A percentile compares a stretch with the other conserved stretches of the same genome.
phyloP scores from a whole-genome alignment of 2,113 vertebrate genomes.

The Gopherus evgoodei region DNA sequence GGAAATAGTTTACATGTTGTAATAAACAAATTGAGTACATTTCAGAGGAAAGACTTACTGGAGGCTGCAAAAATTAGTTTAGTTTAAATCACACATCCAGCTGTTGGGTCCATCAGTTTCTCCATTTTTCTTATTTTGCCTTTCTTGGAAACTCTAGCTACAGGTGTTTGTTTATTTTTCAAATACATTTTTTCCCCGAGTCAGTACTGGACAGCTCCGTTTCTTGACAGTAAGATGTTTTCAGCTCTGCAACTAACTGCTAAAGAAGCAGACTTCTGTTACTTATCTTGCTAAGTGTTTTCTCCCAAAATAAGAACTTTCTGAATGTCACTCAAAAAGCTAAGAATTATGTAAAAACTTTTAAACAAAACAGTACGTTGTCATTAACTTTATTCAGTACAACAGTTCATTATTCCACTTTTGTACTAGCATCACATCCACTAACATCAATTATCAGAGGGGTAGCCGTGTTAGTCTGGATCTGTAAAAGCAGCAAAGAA shows the following conservation, averaged over 20 bases:
- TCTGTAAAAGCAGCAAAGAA: too few relatives aligned
- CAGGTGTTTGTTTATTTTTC: not conserved
- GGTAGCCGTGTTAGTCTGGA: too few relatives aligned
- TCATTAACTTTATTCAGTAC: not conserved
- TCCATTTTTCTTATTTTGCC: not conserved
- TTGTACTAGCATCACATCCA: accelerated
- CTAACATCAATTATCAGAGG: not conserved
- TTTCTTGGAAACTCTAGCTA: not conserved
- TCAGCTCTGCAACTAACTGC: too few relatives aligned
- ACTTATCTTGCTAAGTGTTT: not conserved
- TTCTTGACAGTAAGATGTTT: not conserved
- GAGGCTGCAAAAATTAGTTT: not conserved
- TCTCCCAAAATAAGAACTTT: not conserved
- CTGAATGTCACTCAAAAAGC: not conserved
- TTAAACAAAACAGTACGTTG: accelerated
- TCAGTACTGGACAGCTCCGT: constrained; percentile 77
- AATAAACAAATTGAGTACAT: not conserved
- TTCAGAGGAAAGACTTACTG: not conserved
- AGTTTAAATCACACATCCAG: not conserved
- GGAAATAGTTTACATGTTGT: not conserved
- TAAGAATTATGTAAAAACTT: not conserved
- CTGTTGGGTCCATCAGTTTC: not conserved
- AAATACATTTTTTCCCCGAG: not conserved
- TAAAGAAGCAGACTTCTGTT: not conserved
- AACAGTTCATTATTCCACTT: not conserved